Conservation (phyloP, 2,888 invertebrate species). For the Pristionchus fissidentatus region DNA sequence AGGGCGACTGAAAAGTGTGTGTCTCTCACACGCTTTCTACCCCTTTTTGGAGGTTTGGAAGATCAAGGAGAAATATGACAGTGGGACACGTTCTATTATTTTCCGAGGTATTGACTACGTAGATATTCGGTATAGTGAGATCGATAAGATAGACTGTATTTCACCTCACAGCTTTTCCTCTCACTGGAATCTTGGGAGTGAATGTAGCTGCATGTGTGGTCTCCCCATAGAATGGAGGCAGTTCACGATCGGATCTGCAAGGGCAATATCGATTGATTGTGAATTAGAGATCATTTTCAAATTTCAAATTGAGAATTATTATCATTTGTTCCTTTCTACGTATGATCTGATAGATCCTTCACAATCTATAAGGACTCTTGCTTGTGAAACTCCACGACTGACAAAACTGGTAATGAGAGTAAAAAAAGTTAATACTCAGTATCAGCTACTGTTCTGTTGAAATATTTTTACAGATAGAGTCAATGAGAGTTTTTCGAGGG, state of each 20-base stretch:
- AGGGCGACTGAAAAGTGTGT: background rate
- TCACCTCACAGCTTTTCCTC: slow-evolving; percentile 18
- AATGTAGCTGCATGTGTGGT: slow-evolving; percentile 35
- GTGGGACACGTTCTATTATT: too few species aligned
- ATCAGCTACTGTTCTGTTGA: background rate
- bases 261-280: too few species aligned
- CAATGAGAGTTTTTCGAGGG: background rate
- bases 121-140: background rate
- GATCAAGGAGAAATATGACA: too few species aligned
- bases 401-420: too few species aligned
- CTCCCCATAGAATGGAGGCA: slow-evolving; percentile 43
- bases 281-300: background rate
- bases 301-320: background rate
- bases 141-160: background rate
- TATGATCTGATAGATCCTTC: too few species aligned
- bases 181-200: slow-evolving; percentile 9
- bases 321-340: too few species aligned
- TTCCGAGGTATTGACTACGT: too few species aligned
- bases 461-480: background rate
- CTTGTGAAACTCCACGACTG: too few species aligned
- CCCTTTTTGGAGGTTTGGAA: too few species aligned
- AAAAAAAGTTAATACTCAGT: background rate
- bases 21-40: too few species aligned
- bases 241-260: slow-evolving; percentile 2
- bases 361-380: too few species aligned